Base-by-base conservation (phyloP, 2,888 invertebrate species). In the Polia nebulosa region DNA sequence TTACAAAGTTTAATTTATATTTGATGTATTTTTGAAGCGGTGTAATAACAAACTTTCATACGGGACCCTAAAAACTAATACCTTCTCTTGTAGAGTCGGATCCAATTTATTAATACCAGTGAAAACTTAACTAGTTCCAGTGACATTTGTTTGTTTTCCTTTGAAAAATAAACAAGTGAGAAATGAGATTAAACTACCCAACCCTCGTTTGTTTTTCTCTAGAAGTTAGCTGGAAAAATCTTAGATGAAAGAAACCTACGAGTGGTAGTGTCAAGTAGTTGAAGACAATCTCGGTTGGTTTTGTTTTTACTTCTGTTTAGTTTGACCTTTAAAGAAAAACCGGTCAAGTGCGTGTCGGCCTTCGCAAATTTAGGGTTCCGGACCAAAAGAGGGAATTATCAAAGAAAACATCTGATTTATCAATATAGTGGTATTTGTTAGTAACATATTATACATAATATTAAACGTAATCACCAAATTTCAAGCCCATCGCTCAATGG, bases 191-290 rank as follows among this genome's bases (percentile, higher is more conserved):
- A 39, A 52, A 45, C 45, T 53, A 41, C 11, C 3, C 27, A 34
- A 17, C 11, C 13, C 53, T 36, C 3, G 51, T 58, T 66, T 75
- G 41, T 75, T 58, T 72, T 41, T 72, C 41, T 53, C 6, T 22
- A n/a, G 11, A 53, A 66, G 53, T 67, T 71, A 17, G 8, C 27
- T 49, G 45, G 17, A 34, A 39, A 70, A 55, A n/a, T n/a, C 61
- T 55, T 36, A 8, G 17, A 66, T 58, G 27, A 57, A 3, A 53
- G 29, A 45, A 32, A 29, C 41, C 17, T 25, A 52, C n/a, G n/a
- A n/a, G n/a, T n/a, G n/a, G 47, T 1, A 49, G 45, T 25, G 4
- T 27, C 15, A 11, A 32, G 32, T 67, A 67, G n/a, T 47, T 20
- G 20, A 53, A 49, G 11, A 55, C 47, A 49, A 59, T 49, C 22